Evolutionary conservation across 2,797 vertebrate species (phyloP).

Genomic region (Petrocephalus sullivani): DNA sequence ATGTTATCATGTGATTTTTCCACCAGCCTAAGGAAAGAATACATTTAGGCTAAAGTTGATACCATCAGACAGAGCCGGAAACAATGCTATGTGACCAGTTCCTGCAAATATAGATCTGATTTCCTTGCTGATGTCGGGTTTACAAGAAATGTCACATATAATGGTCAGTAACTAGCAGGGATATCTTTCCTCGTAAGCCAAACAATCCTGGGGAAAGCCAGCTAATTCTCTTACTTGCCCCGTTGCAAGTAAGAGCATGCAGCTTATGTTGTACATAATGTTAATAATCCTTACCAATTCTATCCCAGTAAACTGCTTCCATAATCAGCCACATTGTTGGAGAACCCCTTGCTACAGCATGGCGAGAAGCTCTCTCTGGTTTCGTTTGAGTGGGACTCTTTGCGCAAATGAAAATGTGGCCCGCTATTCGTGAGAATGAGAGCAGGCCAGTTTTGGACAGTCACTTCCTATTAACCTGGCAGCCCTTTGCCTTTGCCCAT

Average conservation of each 20-base stretch:
- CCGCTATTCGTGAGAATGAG: conserved; percentile 9
- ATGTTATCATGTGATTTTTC: background rate
- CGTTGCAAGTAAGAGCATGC: background rate
- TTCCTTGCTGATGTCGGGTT: background rate
- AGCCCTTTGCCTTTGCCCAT: background rate
- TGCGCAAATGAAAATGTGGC: conserved; percentile 2
- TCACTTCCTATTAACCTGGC: background rate
- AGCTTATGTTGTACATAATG: background rate
- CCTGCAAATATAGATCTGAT: background rate
- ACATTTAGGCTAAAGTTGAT: background rate
- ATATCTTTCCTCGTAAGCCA: background rate
- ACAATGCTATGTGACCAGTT: background rate
- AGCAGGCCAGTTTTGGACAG: background rate
- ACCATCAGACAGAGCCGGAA: background rate
- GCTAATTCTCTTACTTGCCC: background rate
- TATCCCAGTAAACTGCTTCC: background rate
- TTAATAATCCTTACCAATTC: background rate
- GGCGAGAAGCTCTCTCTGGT: background rate
- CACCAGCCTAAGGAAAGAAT: background rate
- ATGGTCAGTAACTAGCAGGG: background rate
- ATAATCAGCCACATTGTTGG: background rate
- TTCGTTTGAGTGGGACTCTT: background rate
- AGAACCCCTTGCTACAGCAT: background rate
- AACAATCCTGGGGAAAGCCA: background rate
- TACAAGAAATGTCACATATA: background rate